These are phyloP conservation scores for Apodemus speciosus DNA, from an alignment of 2,113 vertebrate species.

Conservation along the genomic window DNA sequence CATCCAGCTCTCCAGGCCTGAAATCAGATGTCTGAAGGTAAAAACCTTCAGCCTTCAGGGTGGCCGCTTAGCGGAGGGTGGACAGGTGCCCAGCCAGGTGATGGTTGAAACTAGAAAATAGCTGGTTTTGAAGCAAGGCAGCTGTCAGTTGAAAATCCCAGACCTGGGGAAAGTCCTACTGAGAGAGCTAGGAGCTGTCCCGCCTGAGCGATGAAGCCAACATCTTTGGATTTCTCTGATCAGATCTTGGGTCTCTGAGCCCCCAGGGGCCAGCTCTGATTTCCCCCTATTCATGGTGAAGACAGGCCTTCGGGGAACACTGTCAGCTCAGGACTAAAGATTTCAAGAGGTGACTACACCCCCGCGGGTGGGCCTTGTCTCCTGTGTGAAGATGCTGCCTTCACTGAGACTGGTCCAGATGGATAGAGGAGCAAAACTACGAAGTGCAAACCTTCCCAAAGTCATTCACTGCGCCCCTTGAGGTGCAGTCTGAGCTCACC, in stretches of 20 bases:
- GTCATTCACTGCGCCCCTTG: background rate
- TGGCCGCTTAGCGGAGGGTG: background rate
- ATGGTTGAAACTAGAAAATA: slow-evolving; percentile 49
- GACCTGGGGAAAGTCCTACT: background rate
- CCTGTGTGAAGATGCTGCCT: slow-evolving; percentile 49
- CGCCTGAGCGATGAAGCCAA: background rate
- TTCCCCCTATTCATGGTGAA: background rate
- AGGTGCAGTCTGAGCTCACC: slow-evolving; percentile 48
- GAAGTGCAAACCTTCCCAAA: background rate
- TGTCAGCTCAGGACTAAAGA: background rate
- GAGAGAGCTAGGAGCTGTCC: background rate
- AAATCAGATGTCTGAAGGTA: slow-evolving; percentile 44
- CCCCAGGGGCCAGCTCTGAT: background rate
- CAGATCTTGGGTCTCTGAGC: background rate
- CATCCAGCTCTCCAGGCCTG: slow-evolving; percentile 56
- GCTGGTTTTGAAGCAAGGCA: background rate
- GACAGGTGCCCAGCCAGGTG: background rate
- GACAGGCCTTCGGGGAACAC: background rate
- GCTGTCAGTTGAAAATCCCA: background rate
- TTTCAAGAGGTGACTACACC: background rate
- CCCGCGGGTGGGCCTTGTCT: background rate
- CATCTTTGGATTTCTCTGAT: background rate
- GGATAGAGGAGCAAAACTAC: background rate
- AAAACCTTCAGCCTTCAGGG: background rate
- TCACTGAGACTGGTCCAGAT: background rate